A percentile compares a stretch with the other conserved stretches of the same genome.
These are phyloP conservation scores for Melinaea menophilus DNA, from an alignment of 2,888 invertebrate species.

Conservation along the genomic window DNA sequence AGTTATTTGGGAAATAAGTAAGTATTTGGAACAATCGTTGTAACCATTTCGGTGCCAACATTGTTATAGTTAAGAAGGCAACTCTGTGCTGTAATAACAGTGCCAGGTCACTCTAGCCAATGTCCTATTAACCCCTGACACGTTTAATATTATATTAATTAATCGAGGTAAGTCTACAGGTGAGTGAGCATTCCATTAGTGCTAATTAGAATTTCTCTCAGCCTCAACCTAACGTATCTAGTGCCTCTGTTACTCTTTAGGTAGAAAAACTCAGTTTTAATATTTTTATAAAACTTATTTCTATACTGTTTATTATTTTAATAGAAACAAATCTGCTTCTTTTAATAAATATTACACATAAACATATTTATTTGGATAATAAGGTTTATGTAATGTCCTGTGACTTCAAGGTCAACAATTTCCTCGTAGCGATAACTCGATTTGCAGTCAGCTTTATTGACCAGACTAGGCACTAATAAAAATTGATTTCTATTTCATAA, in stretches of 20 bases:
- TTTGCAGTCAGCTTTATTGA: constrained; percentile 17
- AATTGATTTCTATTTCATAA: constrained; percentile 14
- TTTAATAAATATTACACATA: too few relatives aligned
- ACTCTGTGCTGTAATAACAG: constrained; percentile 13
- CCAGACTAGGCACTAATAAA: constrained; percentile 19
- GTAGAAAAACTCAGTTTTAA: background rate
- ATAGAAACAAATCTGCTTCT: too few relatives aligned
- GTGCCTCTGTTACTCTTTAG: background rate
- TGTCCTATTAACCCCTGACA: constrained; percentile 30
- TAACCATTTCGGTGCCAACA: constrained; percentile 19
- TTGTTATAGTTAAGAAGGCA: constrained; percentile 4
- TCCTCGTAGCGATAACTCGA: constrained; percentile 27
- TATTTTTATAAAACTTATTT: background rate
- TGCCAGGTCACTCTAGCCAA: constrained; percentile 28
- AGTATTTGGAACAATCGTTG: constrained; percentile 11
- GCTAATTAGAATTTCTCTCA: constrained; percentile 68
- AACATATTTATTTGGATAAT: too few relatives aligned
- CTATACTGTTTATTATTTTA: background rate
- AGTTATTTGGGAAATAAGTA: constrained; percentile 10
- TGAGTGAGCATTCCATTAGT: constrained; percentile 65
- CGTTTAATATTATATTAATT: constrained; percentile 38
- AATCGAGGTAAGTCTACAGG: constrained; percentile 46
- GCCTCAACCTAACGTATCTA: constrained; percentile 27
- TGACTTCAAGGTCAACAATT: constrained; percentile 11
- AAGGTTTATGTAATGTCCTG: too few relatives aligned